Evolutionary conservation across 2,113 vertebrate genomes (phyloP).

Genomic region (Petrocephalus microphthalmus): DNA sequence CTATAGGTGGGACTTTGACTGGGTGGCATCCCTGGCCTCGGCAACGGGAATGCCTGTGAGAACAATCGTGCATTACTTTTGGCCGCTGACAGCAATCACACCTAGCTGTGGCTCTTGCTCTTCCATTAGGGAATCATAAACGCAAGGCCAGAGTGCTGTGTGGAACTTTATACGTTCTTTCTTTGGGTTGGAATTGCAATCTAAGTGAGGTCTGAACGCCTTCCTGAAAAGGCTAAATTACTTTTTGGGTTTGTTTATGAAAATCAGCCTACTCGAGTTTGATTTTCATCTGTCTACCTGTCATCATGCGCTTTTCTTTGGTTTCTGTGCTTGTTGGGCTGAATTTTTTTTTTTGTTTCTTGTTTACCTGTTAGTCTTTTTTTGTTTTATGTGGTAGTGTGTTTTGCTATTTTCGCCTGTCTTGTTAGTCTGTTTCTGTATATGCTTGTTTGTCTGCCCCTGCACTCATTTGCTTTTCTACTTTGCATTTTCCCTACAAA

Average conservation of each 20-base stretch:
- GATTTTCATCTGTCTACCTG: background rate
- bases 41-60: background rate
- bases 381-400: background rate
- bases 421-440: background rate
- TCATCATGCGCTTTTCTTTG: background rate
- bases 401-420: background rate
- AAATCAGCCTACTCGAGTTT: background rate
- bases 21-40: background rate
- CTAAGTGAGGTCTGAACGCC: background rate
- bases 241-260: background rate
- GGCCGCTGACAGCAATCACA: background rate
- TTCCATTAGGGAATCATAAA: background rate
- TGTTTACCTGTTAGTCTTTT: background rate
- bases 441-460: background rate
- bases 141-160: background rate
- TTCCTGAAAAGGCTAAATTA: background rate
- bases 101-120: background rate
- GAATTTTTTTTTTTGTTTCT: background rate
- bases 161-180: background rate
- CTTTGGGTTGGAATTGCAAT: background rate
- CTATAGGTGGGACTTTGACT: background rate
- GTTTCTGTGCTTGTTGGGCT: background rate
- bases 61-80: background rate
- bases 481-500: background rate
- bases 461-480: background rate